Percentiles rank a stretch among this genome's conserved stretches.
Conservation (phyloP, 2,113 vertebrate genomes). For the Pangasianodon hypophthalmus region DNA sequence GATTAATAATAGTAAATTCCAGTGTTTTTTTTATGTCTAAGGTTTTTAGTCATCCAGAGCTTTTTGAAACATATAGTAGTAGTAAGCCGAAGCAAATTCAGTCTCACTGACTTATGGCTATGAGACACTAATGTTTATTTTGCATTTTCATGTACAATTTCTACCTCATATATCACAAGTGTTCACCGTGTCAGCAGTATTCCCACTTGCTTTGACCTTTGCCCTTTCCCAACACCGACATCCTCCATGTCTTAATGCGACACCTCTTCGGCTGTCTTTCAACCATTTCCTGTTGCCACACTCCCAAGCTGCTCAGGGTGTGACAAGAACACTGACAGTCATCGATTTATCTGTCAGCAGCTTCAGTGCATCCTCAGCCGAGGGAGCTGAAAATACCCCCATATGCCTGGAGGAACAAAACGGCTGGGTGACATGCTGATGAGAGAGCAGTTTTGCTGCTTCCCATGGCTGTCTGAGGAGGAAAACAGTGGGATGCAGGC, state of each 20-base stretch:
- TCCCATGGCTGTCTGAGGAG: background rate
- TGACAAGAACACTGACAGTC: conserved; percentile 61
- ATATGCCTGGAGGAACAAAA: conserved; percentile 33
- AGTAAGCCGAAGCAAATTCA: too few relatives aligned
- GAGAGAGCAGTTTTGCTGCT: conserved; percentile 7
- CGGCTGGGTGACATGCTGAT: background rate
- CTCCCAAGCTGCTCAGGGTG: conserved; percentile 40
- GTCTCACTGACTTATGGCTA: background rate
- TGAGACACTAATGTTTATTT: background rate
- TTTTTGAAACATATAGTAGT: background rate
- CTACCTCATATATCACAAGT: background rate
- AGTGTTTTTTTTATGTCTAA: background rate
- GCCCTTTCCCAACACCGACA: background rate
- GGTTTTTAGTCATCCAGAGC: background rate
- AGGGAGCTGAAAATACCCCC: background rate
- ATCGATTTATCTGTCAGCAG: conserved; percentile 69
- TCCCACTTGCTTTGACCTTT: conserved; percentile 29
- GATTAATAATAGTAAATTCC: background rate
- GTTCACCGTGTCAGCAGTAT: background rate
- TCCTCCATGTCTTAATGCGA: conserved; percentile 24
- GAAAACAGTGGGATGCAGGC: background rate
- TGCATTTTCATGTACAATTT: background rate
- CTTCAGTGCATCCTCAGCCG: conserved; percentile 52
- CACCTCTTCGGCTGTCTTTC: conserved; percentile 45
- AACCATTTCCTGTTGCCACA: conserved; percentile 35